phyloP scores from a whole-genome alignment of 2,888 invertebrate species.

The Aphidoletes aphidimyza region DNA sequence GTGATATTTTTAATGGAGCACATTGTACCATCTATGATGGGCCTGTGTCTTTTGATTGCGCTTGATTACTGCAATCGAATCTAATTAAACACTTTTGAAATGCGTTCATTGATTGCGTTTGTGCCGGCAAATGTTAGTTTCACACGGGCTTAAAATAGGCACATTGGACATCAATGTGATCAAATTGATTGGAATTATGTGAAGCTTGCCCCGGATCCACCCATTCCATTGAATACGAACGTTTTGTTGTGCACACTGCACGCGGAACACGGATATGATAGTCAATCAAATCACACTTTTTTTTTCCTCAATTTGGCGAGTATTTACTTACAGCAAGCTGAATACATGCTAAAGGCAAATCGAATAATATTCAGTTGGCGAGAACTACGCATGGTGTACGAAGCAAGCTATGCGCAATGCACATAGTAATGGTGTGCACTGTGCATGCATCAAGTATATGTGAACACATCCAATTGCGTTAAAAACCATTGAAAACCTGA shows the following conservation, averaged over 20 bases:
- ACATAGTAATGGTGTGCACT: no score
- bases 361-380: neutral
- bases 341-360: neutral
- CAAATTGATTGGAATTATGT: neutral
- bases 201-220: neutral
- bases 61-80: no score
- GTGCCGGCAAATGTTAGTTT: neutral
- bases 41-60: no score
- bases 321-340: conserved; percentile 30
- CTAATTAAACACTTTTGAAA: no score
- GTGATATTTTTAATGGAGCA: no score
- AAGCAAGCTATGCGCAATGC: no score
- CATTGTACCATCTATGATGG: no score
- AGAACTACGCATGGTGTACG: neutral
- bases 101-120: no score
- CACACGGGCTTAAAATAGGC: neutral
- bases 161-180: neutral
- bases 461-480: neutral
- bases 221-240: neutral
- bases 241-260: neutral
- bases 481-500: neutral
- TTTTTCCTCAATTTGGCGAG: neutral
- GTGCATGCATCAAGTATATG: neutral
- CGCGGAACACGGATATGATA: conserved; percentile 47
- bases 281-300: conserved; percentile 29